Evolutionary conservation across 2,113 vertebrate genomes (phyloP), one percentile per base, ranked within the genome.

Genomic region (Tor tambroides): DNA sequence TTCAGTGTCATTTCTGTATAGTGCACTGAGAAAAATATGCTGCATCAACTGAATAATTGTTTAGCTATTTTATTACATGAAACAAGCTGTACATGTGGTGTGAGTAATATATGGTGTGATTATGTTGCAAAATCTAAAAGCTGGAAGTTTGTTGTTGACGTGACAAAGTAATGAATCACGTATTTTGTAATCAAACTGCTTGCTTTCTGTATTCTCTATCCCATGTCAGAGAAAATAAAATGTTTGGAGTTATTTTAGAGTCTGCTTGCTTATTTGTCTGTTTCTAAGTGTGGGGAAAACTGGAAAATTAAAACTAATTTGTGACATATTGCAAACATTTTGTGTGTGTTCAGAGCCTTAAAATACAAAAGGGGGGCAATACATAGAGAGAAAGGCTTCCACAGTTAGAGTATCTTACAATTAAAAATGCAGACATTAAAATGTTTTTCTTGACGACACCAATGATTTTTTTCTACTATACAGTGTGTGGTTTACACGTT

Each of bases 391-490:
- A 17, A 15, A 80, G 14, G 10, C 10, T n/a, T 61, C 41, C 17
- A 77, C 19, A 86, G 54, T 14, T n/a, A 4, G 38, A 38, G 35
- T 41, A n/a, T 38, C 17, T 49, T 81, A 21, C 79, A 84, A 84
- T 32, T 23, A 5, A 2, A 80, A 76, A 80, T 84, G 23, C 51
- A 82, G 84, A 72, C 82, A 82, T 88, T 86, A 43, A 69, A 75
- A 80, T 23, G 28, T 4, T 51, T 56, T 65, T 28, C 11, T 63
- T 54, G 49, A 35, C 35, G 23, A 54, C 8, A 5, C 3, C 2
- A 30, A 80, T 65, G 26, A 71, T 67, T 88, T 94, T 72, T 77
- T 91, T 30, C 86, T 92, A 93, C 91, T 94, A 87, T 85, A 11
- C 10, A 23, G 1, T 26, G 21, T 86, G 43, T 89, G 49, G 76